Evolutionary conservation across 2,888 invertebrate species (phyloP), one percentile per base, ranked within the genome.

Genomic region (Tachina grossa): DNA sequence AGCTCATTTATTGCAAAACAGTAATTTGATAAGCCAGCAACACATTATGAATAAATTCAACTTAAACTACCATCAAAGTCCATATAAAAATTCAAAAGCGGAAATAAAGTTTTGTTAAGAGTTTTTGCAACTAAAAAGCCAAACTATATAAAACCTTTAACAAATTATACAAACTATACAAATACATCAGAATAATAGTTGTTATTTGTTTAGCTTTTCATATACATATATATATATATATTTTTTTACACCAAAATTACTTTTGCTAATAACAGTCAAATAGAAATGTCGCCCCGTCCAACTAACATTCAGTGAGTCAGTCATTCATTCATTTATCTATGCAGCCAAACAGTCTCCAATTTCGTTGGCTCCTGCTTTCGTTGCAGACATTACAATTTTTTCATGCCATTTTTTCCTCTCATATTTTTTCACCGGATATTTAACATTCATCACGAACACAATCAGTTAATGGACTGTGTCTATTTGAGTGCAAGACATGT

Each of bases 401-500:
- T 31, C 31, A 31, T 31, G 43, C 41, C 45, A 51, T 49, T 68
- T 65, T 66, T 57, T 49, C 61, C 76, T 10, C 41, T 31, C 6
- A 31, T 57, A 61, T 22, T 55, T 66, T n/a, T 53, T n/a, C 47
- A 45, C 59, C 55, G 66, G 77, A 77, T 77, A 39, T 78, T 83
- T 53, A 72, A 72, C 66, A 83, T 78, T 72, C 66, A 78, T 78
- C 66, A 72, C 66, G 66, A 72, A 72, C 59, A 66, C 83, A 83
- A 83, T 83, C 72, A 77, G 77, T 66, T 83, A 83, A 77, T 83
- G 83, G 77, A 72, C 22, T 43, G 59, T 51, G 43, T 51, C 47
- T 39, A 43, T 41, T 22, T 16, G 51, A 59, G 57, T n/a, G 31
- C 51, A n/a, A 49, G 49, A 10, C n/a, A 49, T 47, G 31, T 49